phyloP scores from a whole-genome alignment of 2,888 invertebrate genomes.

The Drosophila glabriapex region DNA sequence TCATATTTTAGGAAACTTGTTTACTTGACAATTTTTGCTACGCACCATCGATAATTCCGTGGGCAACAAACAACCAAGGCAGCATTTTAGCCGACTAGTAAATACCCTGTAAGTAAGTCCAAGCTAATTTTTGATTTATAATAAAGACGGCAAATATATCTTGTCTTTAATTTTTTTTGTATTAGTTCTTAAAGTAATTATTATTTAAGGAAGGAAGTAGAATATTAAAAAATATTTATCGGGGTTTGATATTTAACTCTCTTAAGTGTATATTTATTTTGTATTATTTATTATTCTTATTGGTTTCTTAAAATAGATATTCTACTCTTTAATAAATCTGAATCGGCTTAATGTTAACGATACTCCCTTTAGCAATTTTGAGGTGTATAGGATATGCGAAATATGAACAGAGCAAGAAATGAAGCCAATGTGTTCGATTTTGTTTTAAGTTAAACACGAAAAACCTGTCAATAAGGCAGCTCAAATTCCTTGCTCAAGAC shows the following conservation, averaged over 20 bases:
- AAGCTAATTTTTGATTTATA: background rate
- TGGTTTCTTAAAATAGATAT: background rate
- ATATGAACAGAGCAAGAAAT: slow-evolving; percentile 10
- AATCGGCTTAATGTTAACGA: too few species aligned
- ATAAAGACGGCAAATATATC: background rate
- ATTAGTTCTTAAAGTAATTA: background rate
- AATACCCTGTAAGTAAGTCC: background rate
- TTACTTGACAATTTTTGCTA: slow-evolving; percentile 54
- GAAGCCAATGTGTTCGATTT: slow-evolving; percentile 31
- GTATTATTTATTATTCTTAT: background rate
- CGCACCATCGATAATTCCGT: slow-evolving; percentile 42
- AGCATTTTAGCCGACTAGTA: background rate
- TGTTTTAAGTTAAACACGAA: slow-evolving; percentile 43
- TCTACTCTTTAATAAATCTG: background rate
- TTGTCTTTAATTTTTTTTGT: background rate
- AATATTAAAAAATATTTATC: background rate
- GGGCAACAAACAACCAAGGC: slow-evolving; percentile 5
- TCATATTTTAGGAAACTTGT: slow-evolving; percentile 85
- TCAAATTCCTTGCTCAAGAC: slow-evolving; percentile 10
- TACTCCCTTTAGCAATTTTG: background rate
- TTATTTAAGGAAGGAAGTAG: background rate
- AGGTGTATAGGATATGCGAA: slow-evolving; percentile 20
- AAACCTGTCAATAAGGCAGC: slow-evolving; percentile 44
- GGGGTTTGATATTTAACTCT: background rate
- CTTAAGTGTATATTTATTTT: background rate